Percentiles rank a stretch among this genome's conserved stretches.
phyloP scores from a whole-genome alignment of 2,888 invertebrate genomes.

The Athalia rosae region DNA sequence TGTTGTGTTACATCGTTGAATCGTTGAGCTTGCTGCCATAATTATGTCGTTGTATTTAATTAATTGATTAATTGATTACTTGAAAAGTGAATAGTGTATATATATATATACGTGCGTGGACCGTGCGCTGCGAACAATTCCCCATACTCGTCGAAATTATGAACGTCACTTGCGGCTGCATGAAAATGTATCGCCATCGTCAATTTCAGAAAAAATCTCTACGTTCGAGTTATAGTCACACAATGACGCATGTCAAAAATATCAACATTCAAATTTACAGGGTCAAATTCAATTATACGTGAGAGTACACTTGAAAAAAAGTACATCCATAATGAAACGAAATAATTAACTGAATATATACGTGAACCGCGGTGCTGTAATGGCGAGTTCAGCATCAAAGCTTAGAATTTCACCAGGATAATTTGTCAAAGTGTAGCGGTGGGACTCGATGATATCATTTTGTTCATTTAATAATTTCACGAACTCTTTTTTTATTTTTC shows the following conservation, averaged over 20 bases:
- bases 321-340: not conserved
- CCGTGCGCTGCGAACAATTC: conserved; percentile 69
- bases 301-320: not conserved
- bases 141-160: conserved; percentile 65
- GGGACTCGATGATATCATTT: not conserved
- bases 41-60: not conserved
- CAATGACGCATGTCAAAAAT: not conserved
- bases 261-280: not conserved
- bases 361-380: not conserved
- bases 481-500: not conserved
- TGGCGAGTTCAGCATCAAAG: not conserved
- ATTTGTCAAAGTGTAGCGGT: not conserved
- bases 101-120: conserved; percentile 54
- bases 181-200: not conserved
- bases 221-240: not conserved
- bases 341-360: not conserved
- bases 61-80: not conserved
- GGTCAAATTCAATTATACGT: not conserved
- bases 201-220: no score
- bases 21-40: no score
- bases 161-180: not conserved
- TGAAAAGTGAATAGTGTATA: not conserved
- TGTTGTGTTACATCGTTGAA: no score
- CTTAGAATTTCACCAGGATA: not conserved
- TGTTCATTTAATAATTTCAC: not conserved